Base-by-base conservation (phyloP, 1,140 invertebrate genomes). In the Sinonovacula constricta region DNA sequence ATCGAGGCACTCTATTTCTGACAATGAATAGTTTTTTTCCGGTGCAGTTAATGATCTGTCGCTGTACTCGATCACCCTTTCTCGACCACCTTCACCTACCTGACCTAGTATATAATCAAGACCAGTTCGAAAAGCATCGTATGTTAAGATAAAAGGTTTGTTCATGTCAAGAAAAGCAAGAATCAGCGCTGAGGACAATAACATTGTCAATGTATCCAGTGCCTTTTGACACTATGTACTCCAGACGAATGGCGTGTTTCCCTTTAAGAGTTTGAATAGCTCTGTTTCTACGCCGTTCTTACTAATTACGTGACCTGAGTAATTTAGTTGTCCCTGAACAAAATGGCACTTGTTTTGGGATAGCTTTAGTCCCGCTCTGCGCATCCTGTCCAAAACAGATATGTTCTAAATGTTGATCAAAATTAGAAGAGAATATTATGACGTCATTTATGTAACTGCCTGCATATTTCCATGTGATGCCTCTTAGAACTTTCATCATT, bases 281-380 rank as follows among this genome's bases (percentile, higher is more conserved):
- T 69, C 53, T 1, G 53, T 39, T 24, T 34, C 36, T 30, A 69
- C 24, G 0, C 67, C 67, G 10, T 56, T 51, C 26, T 69, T 69
- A 15, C 51, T 57, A 14, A 69, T 69, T 18, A 72, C 33, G 67
- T 72, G 63, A 66, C 68, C 68, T 18, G 67, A 51, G 30, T 79
- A 72, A 22, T 79, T 49, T 1, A 79, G 53, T 63, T 36, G 60
- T 54, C 51, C 34, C 31, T 71, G 24, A 30, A 36, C 67, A 77
- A 93, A 92, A 34, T 88, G 71, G 33, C 83, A 90, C 83, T 92
- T 92, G 62, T 88, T 63, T 0, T 90, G 81, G 26, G 90, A 91
- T 1, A 92, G 84, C 15, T 90, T 91, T 2, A 93, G 76, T 15
- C 88, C 86, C 1, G 89, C 88, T 54, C 81, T 60, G 45, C 70